Percentiles rank a stretch among this genome's conserved stretches.
Evolutionary conservation across 1,140 invertebrate genomes (phyloP).

Genomic region (Neelides sp.): DNA sequence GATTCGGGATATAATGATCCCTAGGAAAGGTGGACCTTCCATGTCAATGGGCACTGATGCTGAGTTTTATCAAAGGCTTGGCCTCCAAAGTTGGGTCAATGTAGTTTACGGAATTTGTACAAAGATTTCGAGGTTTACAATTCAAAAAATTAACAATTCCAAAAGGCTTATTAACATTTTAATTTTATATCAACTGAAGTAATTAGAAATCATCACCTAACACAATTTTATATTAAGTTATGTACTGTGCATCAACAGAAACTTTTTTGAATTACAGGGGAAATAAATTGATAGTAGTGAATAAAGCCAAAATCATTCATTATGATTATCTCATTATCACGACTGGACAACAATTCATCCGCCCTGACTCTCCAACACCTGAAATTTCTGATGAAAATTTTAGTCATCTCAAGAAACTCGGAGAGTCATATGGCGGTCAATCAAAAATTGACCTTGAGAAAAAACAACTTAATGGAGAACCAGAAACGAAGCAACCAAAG

Average conservation of each 20-base stretch:
- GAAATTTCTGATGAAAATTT: conserved; percentile 16
- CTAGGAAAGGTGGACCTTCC: conserved; percentile 38
- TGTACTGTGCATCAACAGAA: background rate
- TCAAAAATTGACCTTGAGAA: no score
- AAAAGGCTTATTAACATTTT: background rate
- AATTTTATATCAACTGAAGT: conserved; percentile 2
- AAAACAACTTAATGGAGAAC: no score
- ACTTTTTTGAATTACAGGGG: conserved; percentile 35
- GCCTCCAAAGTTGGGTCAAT: conserved; percentile 42
- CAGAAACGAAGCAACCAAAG: no score
- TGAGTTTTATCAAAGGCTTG: conserved; percentile 31
- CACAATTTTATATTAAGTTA: conserved; percentile 6
- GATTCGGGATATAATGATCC: conserved; percentile 39
- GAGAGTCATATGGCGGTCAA: background rate
- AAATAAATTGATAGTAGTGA: conserved; percentile 44
- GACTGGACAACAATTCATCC: conserved; percentile 45
- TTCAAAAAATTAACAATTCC: background rate
- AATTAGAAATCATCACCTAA: no score
- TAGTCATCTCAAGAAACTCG: conserved; percentile 10
- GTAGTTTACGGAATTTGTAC: conserved; percentile 42
- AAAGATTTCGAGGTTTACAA: conserved; percentile 42
- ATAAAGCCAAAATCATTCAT: conserved; percentile 39
- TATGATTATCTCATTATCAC: conserved; percentile 50
- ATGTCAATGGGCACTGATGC: conserved; percentile 14
- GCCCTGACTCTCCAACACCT: conserved; percentile 18